These are phyloP conservation scores for Dryococelus australis DNA, from an alignment of 2,888 invertebrate species.

Conservation along the genomic window DNA sequence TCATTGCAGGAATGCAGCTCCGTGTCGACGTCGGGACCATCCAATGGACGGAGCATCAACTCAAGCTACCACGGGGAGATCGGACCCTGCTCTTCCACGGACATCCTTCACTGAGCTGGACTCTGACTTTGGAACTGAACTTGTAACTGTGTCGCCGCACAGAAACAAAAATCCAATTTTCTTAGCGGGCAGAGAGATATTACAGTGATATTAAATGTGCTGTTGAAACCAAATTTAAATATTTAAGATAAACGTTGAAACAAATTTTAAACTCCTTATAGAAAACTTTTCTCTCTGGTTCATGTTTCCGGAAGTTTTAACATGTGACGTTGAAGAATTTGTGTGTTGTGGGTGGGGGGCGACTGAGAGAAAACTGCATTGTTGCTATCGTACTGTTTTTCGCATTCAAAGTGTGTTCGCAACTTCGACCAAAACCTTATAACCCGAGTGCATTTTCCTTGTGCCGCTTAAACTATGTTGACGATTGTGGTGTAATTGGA, in stretches of 20 bases:
- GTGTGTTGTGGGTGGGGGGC: too few relatives aligned
- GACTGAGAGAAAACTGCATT: not conserved
- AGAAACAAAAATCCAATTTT: too few relatives aligned
- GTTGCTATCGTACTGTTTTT: not conserved
- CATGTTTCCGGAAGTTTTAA: not conserved
- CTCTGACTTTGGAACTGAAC: not conserved
- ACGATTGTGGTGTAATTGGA: not conserved
- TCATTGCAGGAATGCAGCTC: slow-evolving; percentile 35
- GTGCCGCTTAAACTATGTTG: not conserved
- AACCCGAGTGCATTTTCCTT: not conserved
- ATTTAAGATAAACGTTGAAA: not conserved
- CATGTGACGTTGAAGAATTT: not conserved
- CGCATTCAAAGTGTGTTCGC: not conserved
- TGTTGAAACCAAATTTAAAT: not conserved
- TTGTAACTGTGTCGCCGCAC: not conserved
- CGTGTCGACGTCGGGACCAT: slow-evolving; percentile 34
- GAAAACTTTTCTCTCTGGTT: not conserved
- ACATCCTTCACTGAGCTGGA: slow-evolving; percentile 30
- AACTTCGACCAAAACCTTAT: slow-evolving; percentile 1
- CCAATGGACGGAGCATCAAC: slow-evolving; percentile 27
- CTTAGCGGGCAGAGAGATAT: not conserved
- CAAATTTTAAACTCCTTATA: not conserved
- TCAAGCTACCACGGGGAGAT: slow-evolving; percentile 43
- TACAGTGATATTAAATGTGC: not conserved
- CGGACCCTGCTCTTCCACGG: slow-evolving; percentile 45